Percentiles rank a stretch among this genome's conserved stretches.
Conservation (phyloP, 2,113 vertebrate genomes). For the Mesembrinibis cayennensis region DNA sequence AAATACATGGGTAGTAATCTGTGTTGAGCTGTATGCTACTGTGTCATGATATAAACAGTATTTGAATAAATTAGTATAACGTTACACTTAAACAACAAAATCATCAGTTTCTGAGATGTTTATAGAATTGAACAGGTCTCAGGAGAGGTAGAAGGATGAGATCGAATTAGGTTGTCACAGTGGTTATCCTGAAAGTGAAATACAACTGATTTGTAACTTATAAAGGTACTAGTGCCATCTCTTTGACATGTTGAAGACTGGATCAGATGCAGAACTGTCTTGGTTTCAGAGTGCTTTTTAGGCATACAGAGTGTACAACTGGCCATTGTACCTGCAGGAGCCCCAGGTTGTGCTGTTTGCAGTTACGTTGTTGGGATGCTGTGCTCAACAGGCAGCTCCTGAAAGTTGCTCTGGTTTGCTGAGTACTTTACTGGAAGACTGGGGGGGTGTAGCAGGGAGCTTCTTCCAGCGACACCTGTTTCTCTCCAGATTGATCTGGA, state of each 20-base stretch:
- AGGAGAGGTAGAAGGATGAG: neutral
- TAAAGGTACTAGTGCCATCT: neutral
- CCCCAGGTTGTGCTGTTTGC: neutral
- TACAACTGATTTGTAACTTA: neutral
- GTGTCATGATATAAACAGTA: neutral
- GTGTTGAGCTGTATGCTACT: neutral
- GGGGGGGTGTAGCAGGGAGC: too few relatives aligned
- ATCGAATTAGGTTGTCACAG: neutral
- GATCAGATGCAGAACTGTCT: neutral
- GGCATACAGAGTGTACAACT: neutral
- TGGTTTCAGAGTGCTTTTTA: neutral
- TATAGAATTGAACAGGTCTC: neutral
- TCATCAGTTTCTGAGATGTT: accelerated
- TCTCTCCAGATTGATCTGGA: neutral
- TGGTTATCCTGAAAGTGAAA: neutral
- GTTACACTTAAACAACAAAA: neutral
- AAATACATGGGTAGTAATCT: neutral
- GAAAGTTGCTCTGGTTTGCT: neutral
- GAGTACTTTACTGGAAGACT: neutral
- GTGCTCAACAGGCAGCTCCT: neutral
- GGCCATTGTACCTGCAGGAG: neutral
- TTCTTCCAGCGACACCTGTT: neutral
- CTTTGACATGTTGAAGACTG: neutral
- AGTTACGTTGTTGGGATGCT: neutral
- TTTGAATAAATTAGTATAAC: neutral